Base-by-base conservation (phyloP, 2,113 vertebrate species). In the Rhabdomys dilectus region DNA sequence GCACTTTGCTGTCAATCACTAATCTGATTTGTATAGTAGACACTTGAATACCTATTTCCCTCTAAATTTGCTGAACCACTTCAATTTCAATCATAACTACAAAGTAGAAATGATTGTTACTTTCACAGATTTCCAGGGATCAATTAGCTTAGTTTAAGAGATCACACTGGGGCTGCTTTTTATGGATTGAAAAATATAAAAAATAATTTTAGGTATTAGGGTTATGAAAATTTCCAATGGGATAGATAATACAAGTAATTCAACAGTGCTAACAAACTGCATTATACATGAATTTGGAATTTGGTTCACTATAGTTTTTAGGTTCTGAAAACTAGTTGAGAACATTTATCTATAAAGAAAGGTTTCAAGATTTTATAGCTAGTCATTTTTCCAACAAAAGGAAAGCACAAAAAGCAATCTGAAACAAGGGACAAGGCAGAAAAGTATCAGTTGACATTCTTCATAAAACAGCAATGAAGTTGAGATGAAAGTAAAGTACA, bases 61-160 rank as follows among this genome's bases (percentile, higher is more conserved):
- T 53, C 17, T 45, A 92, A 81, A 86, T 86, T 92, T 94, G 19
- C 15, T 89, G 68, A 68, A 53, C 92, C 56, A 45, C 29, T 94
- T 96, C 51, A 66, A 60, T 77, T 94, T 89, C 9, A 42, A 60
- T 91, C 10, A 78, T 42, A 89, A 91, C 5, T 64, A 31, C 31
- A 73, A 94, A 21, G 39, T 36, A 93, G 45, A 95, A 60, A 87
- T 93, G 85, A 91, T 45, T 68, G 11, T 58, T 93, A 36, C 94
- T 95, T 72, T 96, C 95, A 36, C 24, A 95, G 87, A 53, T 91
- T 97, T 95, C 75, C 36, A 94, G 34, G 89, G 86, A 96, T 73
- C 29, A 91, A 93, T 86, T 94, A 95, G 68, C 22, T 93, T 94
- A 85, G 60, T 77, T 91, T 87, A 60, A 58, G 29, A 80, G 19